A percentile compares a stretch with the other conserved stretches of the same genome.
phyloP scores from a whole-genome alignment of 2,797 vertebrate genomes.

The Ctenochaetus hawaiiensis region DNA sequence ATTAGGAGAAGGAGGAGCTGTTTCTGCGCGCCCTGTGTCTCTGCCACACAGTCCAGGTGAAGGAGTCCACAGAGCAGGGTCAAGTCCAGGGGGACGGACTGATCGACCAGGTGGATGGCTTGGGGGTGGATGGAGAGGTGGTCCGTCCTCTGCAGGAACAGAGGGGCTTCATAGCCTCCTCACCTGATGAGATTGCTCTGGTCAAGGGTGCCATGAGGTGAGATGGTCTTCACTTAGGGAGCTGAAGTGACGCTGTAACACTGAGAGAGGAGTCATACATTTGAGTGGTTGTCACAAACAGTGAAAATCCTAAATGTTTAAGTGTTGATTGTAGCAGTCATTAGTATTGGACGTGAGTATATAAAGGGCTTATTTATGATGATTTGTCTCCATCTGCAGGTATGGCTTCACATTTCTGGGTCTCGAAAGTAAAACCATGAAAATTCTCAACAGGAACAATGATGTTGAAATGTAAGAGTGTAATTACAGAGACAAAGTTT shows the following conservation, averaged over 20 bases:
- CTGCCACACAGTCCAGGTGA: constrained; percentile 97
- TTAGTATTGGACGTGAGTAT: background rate
- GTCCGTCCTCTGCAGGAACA: constrained; percentile 56
- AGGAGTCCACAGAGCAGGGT: constrained; percentile 82
- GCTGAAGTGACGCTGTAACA: background rate
- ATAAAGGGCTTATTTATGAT: constrained; percentile 46
- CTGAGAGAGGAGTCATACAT: background rate
- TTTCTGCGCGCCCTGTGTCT: constrained; percentile 96
- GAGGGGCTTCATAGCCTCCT: constrained; percentile 92
- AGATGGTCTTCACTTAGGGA: constrained; percentile 39
- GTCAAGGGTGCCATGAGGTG: constrained; percentile 96
- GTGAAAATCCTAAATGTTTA: background rate
- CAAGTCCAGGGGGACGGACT: constrained; percentile 76
- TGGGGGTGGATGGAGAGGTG: constrained; percentile 65
- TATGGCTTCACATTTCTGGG: constrained; percentile 97
- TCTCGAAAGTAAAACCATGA: constrained; percentile 91
- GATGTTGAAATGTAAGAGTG: constrained; percentile 92
- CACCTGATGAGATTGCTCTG: constrained; percentile 96
- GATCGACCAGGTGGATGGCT: constrained; percentile 86
- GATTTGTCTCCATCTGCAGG: constrained; percentile 83
- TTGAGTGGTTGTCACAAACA: background rate
- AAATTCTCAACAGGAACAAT: constrained; percentile 91
- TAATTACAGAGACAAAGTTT: background rate
- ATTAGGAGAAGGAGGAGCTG: constrained; percentile 92
- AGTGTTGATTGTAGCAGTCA: background rate